Conservation (phyloP, 2,113 vertebrate species). For the Sebastes schlegelii region DNA sequence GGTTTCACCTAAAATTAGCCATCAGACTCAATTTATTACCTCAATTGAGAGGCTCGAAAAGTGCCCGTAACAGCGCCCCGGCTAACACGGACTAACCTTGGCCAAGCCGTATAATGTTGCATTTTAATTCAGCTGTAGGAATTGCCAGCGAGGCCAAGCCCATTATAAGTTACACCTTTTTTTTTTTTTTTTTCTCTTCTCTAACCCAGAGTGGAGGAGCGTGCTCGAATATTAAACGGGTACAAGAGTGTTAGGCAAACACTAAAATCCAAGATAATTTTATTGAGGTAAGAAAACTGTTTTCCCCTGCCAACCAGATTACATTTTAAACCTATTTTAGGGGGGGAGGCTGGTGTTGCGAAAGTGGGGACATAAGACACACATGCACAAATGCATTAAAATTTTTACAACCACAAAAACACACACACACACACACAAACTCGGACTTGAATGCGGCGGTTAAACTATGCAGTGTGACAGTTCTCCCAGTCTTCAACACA, state of each 20-base stretch:
- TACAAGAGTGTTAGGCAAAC: slow-evolving; percentile 80
- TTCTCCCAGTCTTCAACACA: slow-evolving; percentile 27
- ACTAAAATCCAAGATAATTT: slow-evolving; percentile 83
- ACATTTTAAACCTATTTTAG: slow-evolving; percentile 75
- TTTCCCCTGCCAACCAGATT: slow-evolving; percentile 68
- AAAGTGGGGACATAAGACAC: slow-evolving; percentile 59
- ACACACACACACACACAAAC: not conserved
- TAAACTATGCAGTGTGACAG: slow-evolving; percentile 19
- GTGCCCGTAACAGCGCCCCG: slow-evolving; percentile 74
- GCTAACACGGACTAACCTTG: slow-evolving; percentile 76
- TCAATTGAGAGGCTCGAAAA: slow-evolving; percentile 82
- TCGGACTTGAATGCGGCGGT: not conserved
- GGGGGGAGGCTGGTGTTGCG: slow-evolving; percentile 33
- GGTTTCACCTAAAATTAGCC: slow-evolving; percentile 88
- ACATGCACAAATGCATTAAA: slow-evolving; percentile 42
- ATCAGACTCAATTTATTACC: slow-evolving; percentile 88
- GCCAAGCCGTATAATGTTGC: slow-evolving; percentile 82
- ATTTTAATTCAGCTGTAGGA: slow-evolving; percentile 83
- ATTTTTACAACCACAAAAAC: slow-evolving; percentile 40
- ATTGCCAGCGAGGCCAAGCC: slow-evolving; percentile 69
- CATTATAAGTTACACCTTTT: slow-evolving; percentile 79
- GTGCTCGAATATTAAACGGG: slow-evolving; percentile 73
- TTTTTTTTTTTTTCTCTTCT: slow-evolving; percentile 19
- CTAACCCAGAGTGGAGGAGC: slow-evolving; percentile 47
- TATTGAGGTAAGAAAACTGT: slow-evolving; percentile 75